Evolutionary conservation across 2,888 invertebrate genomes (phyloP).

Genomic region (Rhopalosiphum nymphaeae): DNA sequence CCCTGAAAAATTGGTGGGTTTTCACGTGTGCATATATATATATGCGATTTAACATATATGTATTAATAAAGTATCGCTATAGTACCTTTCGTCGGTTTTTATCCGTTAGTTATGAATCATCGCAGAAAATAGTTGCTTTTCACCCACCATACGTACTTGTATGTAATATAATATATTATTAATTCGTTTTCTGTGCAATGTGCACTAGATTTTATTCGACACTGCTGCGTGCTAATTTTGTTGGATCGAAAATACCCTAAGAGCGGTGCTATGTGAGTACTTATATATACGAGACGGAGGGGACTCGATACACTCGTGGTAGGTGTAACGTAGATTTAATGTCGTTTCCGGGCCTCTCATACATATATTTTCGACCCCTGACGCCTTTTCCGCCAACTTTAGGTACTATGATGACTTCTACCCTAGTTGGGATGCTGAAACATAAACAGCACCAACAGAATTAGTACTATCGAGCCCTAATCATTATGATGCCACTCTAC

Average conservation of each 20-base stretch:
- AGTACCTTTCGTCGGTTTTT: not conserved
- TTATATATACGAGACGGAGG: not conserved
- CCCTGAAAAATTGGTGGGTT: slow-evolving; percentile 18
- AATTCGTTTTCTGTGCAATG: too few relatives aligned
- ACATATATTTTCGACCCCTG: slow-evolving; percentile 34
- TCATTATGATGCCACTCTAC: not conserved
- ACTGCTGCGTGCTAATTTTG: not conserved
- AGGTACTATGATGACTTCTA: not conserved
- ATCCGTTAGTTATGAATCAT: not conserved
- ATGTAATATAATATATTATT: not conserved
- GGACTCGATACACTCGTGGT: not conserved
- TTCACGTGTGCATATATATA: not conserved
- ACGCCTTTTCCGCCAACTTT: not conserved
- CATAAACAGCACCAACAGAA: not conserved
- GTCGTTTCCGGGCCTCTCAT: slow-evolving; percentile 40
- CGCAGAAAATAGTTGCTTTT: not conserved
- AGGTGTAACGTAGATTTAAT: slow-evolving; percentile 53
- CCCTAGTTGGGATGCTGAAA: not conserved
- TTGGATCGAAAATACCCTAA: slow-evolving; percentile 54
- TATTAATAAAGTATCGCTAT: not conserved
- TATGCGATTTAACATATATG: too few relatives aligned
- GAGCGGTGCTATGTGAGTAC: not conserved
- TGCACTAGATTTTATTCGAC: slow-evolving; percentile 27
- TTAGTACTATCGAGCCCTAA: not conserved
- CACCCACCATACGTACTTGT: not conserved